phyloP scores from a whole-genome alignment of 1,140 invertebrate genomes.

The Heliothis virescens region DNA sequence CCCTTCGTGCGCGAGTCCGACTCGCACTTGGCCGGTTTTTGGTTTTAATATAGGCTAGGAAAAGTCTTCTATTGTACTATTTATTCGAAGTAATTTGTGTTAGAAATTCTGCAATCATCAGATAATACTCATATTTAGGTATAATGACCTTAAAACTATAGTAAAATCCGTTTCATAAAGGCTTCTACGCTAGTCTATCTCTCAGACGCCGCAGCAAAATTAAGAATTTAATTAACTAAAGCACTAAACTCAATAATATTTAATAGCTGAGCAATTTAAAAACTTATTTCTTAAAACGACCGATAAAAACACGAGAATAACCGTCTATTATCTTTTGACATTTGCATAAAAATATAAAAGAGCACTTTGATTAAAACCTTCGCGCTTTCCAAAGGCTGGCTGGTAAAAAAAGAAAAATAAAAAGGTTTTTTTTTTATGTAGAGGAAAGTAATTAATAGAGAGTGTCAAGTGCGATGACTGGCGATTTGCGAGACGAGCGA shows the following conservation, averaged over 20 bases:
- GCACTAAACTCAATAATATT: conserved; percentile 4
- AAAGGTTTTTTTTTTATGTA: conserved; percentile 41
- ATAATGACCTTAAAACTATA: too few species aligned
- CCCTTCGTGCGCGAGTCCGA: too few species aligned
- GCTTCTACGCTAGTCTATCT: too few species aligned
- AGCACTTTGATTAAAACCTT: conserved; percentile 45
- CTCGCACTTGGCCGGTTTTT: too few species aligned
- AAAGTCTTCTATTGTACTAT: too few species aligned
- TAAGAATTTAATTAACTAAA: too few species aligned
- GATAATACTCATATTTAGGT: too few species aligned
- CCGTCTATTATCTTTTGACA: conserved; percentile 14
- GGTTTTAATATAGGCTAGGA: too few species aligned
- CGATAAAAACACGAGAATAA: conserved; percentile 30
- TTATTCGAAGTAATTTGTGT: too few species aligned
- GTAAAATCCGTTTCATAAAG: too few species aligned
- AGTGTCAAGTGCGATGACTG: conserved; percentile 45
- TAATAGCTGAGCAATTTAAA: not conserved
- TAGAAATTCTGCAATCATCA: too few species aligned
- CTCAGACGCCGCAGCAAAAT: too few species aligned
- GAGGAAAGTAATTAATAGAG: conserved; percentile 47
- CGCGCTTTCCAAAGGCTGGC: conserved; percentile 8
- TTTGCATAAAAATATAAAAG: conserved; percentile 38
- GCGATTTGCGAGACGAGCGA: conserved; percentile 31
- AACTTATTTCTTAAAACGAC: not conserved
- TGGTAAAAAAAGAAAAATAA: conserved; percentile 30